Base-by-base conservation (phyloP, 2,113 vertebrate species). In the Picathartes gymnocephalus region DNA sequence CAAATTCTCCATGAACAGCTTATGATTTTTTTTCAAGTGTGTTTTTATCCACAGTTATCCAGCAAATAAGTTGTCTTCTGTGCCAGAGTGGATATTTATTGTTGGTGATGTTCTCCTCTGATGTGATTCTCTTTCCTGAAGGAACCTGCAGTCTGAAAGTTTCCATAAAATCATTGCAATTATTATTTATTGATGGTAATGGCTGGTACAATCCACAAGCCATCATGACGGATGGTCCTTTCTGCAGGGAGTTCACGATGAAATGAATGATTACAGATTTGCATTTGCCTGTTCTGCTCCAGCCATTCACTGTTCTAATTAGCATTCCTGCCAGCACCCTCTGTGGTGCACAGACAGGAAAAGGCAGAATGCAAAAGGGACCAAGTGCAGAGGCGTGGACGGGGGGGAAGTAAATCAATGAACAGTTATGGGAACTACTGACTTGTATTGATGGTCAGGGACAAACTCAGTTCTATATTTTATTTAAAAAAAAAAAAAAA, bases 161-260 rank as follows among this genome's bases (percentile, higher is more conserved):
- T 96, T 86, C 66, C 35, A 57, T 81, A 64, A 81, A 88, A 94
- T 91, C 69, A 31, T 93, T 88, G 50, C 64, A 94, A 37, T 90
- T 96, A 81, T 83, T 93, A 93, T 90, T 95, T 96, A 92, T 90
- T 88, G 77, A 71, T 92, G 69, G 42, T 78, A 91, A 88, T 85
- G 78, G 50, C 87, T 79, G 47, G 64, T 78, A 65, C 80, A 81
- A 16, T 81, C 88, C 1, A 0, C 80, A 66, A 56, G 53, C 76
- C 25, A 4, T 86, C 22, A 4, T 57, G 92, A 92, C 42, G 56
- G 79, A 94, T 95, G 45, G 65, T 23, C 37, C 47, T 93, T 95
- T 86, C 65, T 88, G 31, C 37, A 51, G 82, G 68, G 92, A 94
- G 68, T 62, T 90, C 69, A 35, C 2, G 0, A 70, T 81, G 82